These are phyloP conservation scores for Sinocyclocheilus anshuiensis DNA, from an alignment of 2,113 vertebrate genomes.

Conservation along the genomic window DNA sequence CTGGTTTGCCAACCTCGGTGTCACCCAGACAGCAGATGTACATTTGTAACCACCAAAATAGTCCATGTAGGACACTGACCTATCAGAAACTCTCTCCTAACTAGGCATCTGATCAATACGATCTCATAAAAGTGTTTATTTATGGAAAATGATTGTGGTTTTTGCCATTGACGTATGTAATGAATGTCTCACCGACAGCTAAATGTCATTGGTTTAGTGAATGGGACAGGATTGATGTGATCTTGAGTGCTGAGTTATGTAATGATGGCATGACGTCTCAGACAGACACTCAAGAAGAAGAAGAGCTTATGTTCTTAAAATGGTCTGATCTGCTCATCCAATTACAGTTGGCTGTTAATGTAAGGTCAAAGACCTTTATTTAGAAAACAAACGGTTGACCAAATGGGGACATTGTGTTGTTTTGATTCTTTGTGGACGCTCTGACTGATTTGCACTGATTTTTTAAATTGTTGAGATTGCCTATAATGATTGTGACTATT, in stretches of 20 bases:
- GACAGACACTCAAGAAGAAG: constrained; percentile 1
- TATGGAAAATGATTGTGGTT: neutral
- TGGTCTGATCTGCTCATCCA: constrained; percentile 24
- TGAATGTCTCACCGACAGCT: constrained; percentile 16
- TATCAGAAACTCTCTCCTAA: constrained; percentile 28
- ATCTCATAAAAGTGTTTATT: constrained; percentile 20
- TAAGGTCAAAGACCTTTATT: constrained; percentile 19
- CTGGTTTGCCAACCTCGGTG: constrained; percentile 37
- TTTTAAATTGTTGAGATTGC: neutral
- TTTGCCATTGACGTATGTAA: neutral
- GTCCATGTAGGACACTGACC: constrained; percentile 9
- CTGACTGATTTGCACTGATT: neutral
- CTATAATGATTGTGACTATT: neutral
- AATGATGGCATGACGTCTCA: neutral
- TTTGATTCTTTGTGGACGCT: neutral
- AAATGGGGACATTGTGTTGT: neutral
- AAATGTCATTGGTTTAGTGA: constrained; percentile 8
- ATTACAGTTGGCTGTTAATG: constrained; percentile 5
- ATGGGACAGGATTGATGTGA: neutral
- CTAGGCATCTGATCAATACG: neutral
- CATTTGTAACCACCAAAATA: neutral
- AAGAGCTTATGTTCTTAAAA: constrained; percentile 39
- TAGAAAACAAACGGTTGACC: neutral
- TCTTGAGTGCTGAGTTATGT: constrained; percentile 17
- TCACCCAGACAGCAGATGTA: neutral